A percentile compares a stretch with the other conserved stretches of the same genome.
Conservation (phyloP, 2,113 vertebrate genomes). For the Stomatorhinus ivindoensis region DNA sequence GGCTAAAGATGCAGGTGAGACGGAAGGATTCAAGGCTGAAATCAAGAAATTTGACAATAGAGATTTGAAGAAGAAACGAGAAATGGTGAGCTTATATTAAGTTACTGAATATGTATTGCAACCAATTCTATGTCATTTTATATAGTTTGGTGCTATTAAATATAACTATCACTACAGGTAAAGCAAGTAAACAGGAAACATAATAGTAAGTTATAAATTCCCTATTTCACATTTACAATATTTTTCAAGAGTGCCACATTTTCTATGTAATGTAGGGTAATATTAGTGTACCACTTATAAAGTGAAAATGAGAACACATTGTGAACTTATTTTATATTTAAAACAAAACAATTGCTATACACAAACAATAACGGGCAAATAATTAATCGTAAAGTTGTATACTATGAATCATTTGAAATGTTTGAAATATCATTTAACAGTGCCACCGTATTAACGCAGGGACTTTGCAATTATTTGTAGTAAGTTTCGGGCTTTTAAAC, state of each 20-base stretch:
- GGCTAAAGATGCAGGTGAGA: conserved; percentile 80
- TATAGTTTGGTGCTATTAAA: background rate
- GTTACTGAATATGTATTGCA: background rate
- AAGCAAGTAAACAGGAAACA: background rate
- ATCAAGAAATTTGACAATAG: conserved; percentile 81
- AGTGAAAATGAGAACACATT: background rate
- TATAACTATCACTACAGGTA: background rate
- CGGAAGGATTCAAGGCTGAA: conserved; percentile 88
- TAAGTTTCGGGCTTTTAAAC: background rate
- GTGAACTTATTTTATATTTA: background rate
- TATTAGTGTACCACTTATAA: background rate
- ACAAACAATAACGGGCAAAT: background rate
- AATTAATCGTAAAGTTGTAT: background rate
- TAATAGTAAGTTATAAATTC: background rate
- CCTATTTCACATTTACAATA: background rate
- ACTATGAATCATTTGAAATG: background rate
- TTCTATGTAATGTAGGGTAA: background rate
- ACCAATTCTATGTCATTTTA: background rate
- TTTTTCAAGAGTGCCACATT: background rate
- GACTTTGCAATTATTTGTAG: background rate
- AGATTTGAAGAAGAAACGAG: conserved; percentile 81
- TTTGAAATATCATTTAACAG: background rate
- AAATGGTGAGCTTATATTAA: conserved; percentile 64
- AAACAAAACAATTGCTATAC: background rate
- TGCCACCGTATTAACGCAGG: too few species aligned